Evolutionary conservation across 2,113 vertebrate genomes (phyloP).

Genomic region (Gavialis gangeticus): DNA sequence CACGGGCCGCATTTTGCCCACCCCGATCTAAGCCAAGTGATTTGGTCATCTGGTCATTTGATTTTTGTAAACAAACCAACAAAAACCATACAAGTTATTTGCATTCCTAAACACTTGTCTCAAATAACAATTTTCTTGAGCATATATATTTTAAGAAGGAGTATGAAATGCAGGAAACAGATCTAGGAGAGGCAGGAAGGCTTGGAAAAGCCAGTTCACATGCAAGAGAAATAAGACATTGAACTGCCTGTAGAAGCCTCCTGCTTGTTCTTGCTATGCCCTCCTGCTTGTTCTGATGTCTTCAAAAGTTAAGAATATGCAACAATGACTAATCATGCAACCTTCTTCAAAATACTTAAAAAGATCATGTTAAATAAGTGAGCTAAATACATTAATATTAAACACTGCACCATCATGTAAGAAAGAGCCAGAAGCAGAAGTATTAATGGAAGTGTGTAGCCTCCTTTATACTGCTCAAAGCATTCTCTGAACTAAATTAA

Average conservation of each 20-base stretch:
- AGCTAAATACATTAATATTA: neutral
- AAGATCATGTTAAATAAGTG: conserved; percentile 12
- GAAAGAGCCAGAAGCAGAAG: neutral
- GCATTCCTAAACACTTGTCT: too few relatives aligned
- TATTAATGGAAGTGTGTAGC: neutral
- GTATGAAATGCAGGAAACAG: too few relatives aligned
- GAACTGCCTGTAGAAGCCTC: conserved; percentile 11
- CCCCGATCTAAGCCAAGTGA: too few relatives aligned
- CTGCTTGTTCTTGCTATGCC: conserved; percentile 20
- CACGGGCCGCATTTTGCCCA: too few relatives aligned
- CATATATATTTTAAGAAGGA: too few relatives aligned
- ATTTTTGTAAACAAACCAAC: too few relatives aligned
- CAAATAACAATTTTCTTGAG: too few relatives aligned
- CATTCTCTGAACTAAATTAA: neutral
- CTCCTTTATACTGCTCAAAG: neutral
- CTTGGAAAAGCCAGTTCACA: conserved; percentile 9
- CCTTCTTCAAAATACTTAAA: neutral
- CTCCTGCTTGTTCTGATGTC: conserved; percentile 17
- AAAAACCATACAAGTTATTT: neutral
- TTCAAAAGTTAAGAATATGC: conserved; percentile 24
- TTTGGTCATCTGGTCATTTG: too few relatives aligned
- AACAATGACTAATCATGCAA: conserved; percentile 36
- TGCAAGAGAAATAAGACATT: neutral
- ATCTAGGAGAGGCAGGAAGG: neutral
- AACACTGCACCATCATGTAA: neutral